phyloP scores from a whole-genome alignment of 2,797 vertebrate species.

The Enteromius mattozi region DNA sequence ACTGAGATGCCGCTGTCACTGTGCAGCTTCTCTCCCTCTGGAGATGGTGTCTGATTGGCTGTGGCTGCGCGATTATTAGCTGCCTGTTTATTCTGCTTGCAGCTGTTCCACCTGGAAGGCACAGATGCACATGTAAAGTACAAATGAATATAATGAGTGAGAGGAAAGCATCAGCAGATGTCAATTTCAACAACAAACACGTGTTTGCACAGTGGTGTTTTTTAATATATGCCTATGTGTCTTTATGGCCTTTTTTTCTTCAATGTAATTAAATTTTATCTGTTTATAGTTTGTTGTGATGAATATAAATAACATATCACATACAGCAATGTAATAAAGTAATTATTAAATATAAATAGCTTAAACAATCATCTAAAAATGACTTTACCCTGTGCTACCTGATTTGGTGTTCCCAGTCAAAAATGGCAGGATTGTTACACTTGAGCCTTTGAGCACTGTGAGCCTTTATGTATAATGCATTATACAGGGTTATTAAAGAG shows the following conservation, averaged over 20 bases:
- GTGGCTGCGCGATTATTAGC: constrained; percentile 89
- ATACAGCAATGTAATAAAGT: neutral
- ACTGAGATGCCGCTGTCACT: constrained; percentile 98
- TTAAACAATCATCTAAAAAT: no score
- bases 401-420: no score
- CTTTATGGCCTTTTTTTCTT: neutral
- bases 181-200: neutral
- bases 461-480: no score
- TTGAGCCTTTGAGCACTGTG: no score
- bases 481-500: no score
- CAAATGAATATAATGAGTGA: constrained; percentile 19
- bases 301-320: neutral
- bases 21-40: constrained; percentile 97
- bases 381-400: no score
- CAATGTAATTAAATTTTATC: neutral
- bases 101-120: constrained; percentile 92
- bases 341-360: no score
- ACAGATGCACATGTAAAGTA: constrained; percentile 22
- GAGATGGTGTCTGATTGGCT: constrained; percentile 92
- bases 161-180: neutral
- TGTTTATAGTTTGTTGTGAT: neutral
- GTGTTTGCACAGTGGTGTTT: constrained; percentile 49
- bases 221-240: neutral
- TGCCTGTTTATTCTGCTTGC: constrained; percentile 96
- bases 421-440: no score